phyloP scores from a whole-genome alignment of 2,797 vertebrate species.

The Enteromius trimaculatus region DNA sequence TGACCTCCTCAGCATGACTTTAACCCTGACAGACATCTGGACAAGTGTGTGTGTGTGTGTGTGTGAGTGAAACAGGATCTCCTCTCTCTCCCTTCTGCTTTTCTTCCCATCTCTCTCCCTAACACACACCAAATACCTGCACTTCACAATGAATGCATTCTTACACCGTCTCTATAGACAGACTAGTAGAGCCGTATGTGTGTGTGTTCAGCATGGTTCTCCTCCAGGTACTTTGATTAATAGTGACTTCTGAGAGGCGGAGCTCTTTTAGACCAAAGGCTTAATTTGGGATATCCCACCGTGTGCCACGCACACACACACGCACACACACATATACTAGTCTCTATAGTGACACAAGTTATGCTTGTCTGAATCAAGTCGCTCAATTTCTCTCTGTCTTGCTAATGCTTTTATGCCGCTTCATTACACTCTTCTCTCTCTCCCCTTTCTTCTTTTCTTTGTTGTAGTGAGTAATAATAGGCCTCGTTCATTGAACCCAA shows the following conservation, averaged over 20 bases:
- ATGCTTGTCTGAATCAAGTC: constrained; percentile 43
- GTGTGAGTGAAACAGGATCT: constrained; percentile 60
- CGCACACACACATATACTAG: constrained; percentile 32
- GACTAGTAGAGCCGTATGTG: constrained; percentile 24
- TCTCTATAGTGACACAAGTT: constrained; percentile 48
- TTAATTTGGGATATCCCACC: constrained; percentile 52
- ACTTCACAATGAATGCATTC: constrained; percentile 80
- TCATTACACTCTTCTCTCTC: constrained; percentile 47
- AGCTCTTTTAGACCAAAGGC: constrained; percentile 37
- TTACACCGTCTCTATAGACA: constrained; percentile 62
- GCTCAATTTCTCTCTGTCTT: constrained; percentile 26
- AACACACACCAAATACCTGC: constrained; percentile 77
- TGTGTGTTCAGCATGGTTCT: constrained; percentile 21
- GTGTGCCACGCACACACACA: constrained; percentile 38
- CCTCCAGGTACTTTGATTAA: constrained; percentile 44
- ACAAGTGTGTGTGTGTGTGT: constrained; percentile 23
- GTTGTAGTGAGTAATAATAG: constrained; percentile 32
- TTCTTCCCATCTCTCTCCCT: constrained; percentile 54
- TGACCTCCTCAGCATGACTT: constrained; percentile 61
- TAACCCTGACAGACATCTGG: constrained; percentile 63
- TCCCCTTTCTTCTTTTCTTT: constrained; percentile 32
- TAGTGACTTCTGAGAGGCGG: constrained; percentile 51
- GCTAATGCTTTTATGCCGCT: constrained; percentile 53
- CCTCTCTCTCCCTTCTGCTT: constrained; percentile 59
- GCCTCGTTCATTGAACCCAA: constrained; percentile 19